These are phyloP conservation scores for Sceliomorpha sp. DNA, from an alignment of 2,888 invertebrate species.

Conservation along the genomic window DNA sequence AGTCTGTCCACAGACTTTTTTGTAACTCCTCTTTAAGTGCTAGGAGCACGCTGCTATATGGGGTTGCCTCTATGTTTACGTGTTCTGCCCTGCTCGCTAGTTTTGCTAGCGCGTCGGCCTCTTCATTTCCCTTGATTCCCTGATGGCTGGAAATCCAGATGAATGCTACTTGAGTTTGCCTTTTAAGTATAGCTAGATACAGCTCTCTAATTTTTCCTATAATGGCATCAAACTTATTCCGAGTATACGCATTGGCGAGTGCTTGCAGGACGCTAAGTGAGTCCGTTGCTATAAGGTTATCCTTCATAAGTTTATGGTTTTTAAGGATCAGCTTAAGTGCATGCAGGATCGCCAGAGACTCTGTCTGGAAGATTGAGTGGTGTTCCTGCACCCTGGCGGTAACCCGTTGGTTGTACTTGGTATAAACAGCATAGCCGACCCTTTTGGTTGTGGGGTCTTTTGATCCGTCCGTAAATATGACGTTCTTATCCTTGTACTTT, in stretches of 20 bases:
- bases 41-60: too few relatives aligned
- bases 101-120: too few relatives aligned
- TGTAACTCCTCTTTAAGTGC: too few relatives aligned
- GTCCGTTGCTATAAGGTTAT: background rate
- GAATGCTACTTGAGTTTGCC: background rate
- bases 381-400: background rate
- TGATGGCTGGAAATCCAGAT: conserved; percentile 7
- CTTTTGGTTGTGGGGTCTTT: background rate
- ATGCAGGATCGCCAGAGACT: conserved; percentile 1
- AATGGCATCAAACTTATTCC: background rate
- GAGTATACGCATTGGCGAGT: background rate
- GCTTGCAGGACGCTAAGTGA: background rate
- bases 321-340: background rate
- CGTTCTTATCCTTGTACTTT: background rate
- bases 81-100: too few relatives aligned
- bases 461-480: conserved; percentile 2
- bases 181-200: too few relatives aligned
- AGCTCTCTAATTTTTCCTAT: background rate
- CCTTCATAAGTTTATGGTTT: background rate
- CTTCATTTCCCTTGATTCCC: conserved; percentile 13
- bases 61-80: too few relatives aligned
- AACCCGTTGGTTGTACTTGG: background rate
- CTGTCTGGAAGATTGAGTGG: background rate
- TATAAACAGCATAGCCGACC: background rate
- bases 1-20: too few relatives aligned